Percentiles rank a stretch among this genome's conserved stretches.
Conservation (phyloP, 2,113 vertebrate genomes). For the Puffinus mauretanicus region DNA sequence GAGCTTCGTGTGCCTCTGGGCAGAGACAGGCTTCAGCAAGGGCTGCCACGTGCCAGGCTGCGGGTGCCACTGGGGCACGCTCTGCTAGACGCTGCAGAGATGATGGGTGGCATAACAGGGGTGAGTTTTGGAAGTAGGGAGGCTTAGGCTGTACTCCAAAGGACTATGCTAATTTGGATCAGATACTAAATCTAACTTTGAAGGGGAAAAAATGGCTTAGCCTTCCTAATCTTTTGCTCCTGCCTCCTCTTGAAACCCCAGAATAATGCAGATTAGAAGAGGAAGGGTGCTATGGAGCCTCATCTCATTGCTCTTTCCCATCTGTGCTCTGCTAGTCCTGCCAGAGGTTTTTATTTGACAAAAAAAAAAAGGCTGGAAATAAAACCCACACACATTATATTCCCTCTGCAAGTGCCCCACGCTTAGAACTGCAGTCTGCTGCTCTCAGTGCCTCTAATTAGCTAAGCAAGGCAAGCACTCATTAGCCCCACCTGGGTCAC, state of each 20-base stretch:
- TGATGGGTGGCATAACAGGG: fast-evolving
- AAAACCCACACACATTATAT: neutral
- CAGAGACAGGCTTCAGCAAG: neutral
- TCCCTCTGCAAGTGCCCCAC: neutral
- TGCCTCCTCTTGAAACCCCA: neutral
- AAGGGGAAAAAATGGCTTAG: neutral
- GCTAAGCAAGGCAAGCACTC: slow-evolving; percentile 14
- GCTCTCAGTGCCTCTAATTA: slow-evolving; percentile 14
- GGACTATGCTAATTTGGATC: neutral
- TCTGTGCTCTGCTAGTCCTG: neutral
- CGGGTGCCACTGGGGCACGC: fast-evolving
- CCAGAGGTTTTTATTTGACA: neutral
- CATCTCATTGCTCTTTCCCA: neutral
- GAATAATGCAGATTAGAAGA: neutral
- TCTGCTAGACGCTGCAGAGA: fast-evolving
- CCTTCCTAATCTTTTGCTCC: neutral
- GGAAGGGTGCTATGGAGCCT: neutral
- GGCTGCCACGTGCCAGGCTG: neutral
- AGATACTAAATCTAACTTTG: neutral
- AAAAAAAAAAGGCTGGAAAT: neutral
- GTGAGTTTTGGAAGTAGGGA: neutral
- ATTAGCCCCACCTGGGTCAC: slow-evolving; percentile 57
- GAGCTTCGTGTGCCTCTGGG: fast-evolving
- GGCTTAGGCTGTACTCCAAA: neutral
- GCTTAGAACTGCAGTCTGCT: slow-evolving; percentile 8